phyloP scores from a whole-genome alignment of 2,797 vertebrate genomes.

The Anguilla megastoma region DNA sequence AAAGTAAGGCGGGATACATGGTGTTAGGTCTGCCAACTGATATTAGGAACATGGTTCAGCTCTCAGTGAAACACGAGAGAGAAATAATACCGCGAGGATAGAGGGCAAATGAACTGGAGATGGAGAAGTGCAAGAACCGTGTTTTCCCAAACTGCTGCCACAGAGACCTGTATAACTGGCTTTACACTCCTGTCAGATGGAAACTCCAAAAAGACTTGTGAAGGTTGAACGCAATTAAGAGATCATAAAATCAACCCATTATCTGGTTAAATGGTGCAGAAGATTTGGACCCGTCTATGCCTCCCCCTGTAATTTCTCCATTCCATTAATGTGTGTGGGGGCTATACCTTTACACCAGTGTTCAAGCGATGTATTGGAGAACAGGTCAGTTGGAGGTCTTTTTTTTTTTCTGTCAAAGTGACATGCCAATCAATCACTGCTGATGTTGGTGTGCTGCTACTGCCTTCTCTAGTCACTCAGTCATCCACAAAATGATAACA shows the following conservation, averaged over 20 bases:
- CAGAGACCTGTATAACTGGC: not conserved
- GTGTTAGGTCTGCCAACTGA: not conserved
- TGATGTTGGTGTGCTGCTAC: not conserved
- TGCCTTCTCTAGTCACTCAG: not conserved
- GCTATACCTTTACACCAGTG: slow-evolving; percentile 38
- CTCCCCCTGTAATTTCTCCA: slow-evolving; percentile 54
- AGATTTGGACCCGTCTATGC: slow-evolving; percentile 66
- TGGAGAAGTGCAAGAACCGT: not conserved
- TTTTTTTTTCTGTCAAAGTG: not conserved
- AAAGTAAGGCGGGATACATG: too few species aligned
- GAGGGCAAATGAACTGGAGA: not conserved
- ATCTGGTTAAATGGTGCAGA: slow-evolving; percentile 76
- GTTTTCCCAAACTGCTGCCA: not conserved
- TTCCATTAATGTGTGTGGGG: slow-evolving; percentile 68
- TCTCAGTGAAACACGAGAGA: not conserved
- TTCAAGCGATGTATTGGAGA: not conserved
- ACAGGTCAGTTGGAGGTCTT: not conserved
- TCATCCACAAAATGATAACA: not conserved
- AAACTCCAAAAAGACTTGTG: slow-evolving; percentile 28
- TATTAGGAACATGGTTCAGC: not conserved
- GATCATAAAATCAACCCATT: slow-evolving; percentile 70
- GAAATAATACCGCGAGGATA: not conserved
- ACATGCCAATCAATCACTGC: slow-evolving; percentile 51
- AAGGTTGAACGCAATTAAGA: slow-evolving; percentile 50
- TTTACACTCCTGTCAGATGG: slow-evolving; percentile 23